These are phyloP conservation scores for Rhizoglyphus robini DNA, from an alignment of 1,140 invertebrate species.

Conservation along the genomic window DNA sequence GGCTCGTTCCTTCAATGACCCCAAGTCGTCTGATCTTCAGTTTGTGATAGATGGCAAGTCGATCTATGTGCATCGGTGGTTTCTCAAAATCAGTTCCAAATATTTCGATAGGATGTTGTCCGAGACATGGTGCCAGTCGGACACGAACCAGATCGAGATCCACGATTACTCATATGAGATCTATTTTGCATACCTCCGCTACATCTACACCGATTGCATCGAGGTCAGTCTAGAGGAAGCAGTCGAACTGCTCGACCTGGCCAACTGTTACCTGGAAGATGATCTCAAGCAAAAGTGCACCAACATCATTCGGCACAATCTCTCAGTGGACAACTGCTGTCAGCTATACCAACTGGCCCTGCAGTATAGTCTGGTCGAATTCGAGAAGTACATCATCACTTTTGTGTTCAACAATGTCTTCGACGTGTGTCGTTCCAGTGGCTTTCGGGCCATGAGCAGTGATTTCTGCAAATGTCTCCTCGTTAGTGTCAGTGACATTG, in stretches of 20 bases:
- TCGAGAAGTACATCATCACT: slow-evolving; percentile 5
- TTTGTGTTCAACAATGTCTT: slow-evolving; percentile 15
- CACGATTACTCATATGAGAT: slow-evolving; percentile 5
- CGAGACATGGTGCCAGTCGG: background rate
- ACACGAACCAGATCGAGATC: slow-evolving; percentile 1
- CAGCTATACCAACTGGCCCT: background rate
- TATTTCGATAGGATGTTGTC: slow-evolving; percentile 15
- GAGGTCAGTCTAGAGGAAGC: background rate
- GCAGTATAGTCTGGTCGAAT: slow-evolving; percentile 1
- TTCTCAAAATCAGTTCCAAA: background rate
- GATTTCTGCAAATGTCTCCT: slow-evolving; percentile 10
- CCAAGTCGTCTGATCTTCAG: background rate
- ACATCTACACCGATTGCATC: slow-evolving; percentile 13
- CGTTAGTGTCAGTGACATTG: slow-evolving; percentile 11
- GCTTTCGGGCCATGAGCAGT: background rate
- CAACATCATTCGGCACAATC: background rate
- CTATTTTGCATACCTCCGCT: slow-evolving; percentile 7
- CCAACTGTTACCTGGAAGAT: slow-evolving; percentile 12
- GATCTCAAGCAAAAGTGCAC: slow-evolving; percentile 13
- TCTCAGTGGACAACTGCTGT: slow-evolving; percentile 7
- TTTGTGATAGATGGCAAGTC: slow-evolving; percentile 2
- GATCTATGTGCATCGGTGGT: slow-evolving; percentile 18
- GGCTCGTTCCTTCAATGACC: slow-evolving; percentile 13
- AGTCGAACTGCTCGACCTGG: slow-evolving; percentile 15
- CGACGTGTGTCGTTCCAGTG: slow-evolving; percentile 1